These are phyloP conservation scores for Paraplagusia blochii DNA, from an alignment of 2,113 vertebrate genomes.

Conservation along the genomic window DNA sequence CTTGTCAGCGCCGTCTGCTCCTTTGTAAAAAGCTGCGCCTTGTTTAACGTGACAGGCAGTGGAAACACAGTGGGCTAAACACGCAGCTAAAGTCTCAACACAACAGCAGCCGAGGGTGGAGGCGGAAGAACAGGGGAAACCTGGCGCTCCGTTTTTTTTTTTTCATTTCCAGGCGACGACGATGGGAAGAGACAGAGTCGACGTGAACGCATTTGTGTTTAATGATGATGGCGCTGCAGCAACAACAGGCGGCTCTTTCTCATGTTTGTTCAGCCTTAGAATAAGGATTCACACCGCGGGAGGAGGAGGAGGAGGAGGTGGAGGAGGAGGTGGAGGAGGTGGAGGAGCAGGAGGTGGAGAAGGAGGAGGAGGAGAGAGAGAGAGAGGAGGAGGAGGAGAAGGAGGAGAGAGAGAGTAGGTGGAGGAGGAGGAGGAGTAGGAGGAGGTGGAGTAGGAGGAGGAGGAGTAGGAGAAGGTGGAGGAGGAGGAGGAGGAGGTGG, in stretches of 20 bases:
- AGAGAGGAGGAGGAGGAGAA: too few species aligned
- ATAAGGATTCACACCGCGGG: not conserved
- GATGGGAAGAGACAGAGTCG: conserved; percentile 6
- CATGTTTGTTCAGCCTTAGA: conserved; percentile 1
- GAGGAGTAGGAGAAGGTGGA: too few species aligned
- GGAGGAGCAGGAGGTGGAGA: not conserved
- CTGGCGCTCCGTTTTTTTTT: not conserved
- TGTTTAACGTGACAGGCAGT: conserved; percentile 6
- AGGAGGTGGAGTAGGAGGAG: not conserved
- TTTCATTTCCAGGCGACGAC: conserved; percentile 2
- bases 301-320: too few species aligned
- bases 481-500: too few species aligned
- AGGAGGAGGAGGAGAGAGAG: too few species aligned
- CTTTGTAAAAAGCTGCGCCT: conserved; percentile 6
- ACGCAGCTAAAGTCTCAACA: not conserved
- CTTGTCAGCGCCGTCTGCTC: conserved; percentile 1
- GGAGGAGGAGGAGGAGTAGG: too few species aligned
- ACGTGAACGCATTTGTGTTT: conserved; percentile 10
- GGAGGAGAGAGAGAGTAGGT: too few species aligned
- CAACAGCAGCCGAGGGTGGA: not conserved
- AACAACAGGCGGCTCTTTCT: not conserved
- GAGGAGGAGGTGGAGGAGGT: not conserved
- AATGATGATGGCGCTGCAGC: conserved; percentile 4
- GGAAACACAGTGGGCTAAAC: conserved; percentile 10
- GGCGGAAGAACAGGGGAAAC: not conserved